phyloP scores from a whole-genome alignment of 1,140 invertebrate genomes.

The Tetraneura akinire region DNA sequence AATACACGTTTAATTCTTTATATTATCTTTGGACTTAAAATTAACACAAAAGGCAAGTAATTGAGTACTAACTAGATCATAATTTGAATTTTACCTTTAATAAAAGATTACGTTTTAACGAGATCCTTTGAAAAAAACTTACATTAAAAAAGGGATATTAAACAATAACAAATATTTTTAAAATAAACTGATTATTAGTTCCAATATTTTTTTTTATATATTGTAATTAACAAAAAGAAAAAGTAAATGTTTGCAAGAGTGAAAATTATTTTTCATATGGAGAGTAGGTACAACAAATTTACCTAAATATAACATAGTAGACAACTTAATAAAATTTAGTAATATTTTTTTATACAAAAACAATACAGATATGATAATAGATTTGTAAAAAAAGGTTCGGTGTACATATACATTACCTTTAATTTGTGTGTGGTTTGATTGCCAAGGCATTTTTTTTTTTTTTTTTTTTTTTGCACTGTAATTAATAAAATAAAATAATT shows the following conservation, averaged over 20 bases:
- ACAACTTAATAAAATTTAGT: conserved; percentile 9
- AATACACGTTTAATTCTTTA: conserved; percentile 25
- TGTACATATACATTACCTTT: conserved; percentile 47
- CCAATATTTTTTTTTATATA: conserved; percentile 36
- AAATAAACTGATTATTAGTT: conserved; percentile 33
- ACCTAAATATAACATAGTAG: conserved; percentile 39
- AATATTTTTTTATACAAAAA: conserved; percentile 33
- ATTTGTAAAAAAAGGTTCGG: conserved; percentile 9
- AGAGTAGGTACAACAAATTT: conserved; percentile 35
- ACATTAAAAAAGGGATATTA: conserved; percentile 8
- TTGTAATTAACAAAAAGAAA: conserved; percentile 11
- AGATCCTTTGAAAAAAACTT: conserved; percentile 37
- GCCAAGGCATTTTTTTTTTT: conserved; percentile 33
- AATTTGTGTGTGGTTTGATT: conserved; percentile 37
- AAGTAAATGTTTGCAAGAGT: background rate
- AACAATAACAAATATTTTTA: conserved; percentile 35
- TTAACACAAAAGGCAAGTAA: conserved; percentile 46
- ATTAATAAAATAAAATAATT: conserved; percentile 26
- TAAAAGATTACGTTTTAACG: conserved; percentile 33
- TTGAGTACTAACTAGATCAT: conserved; percentile 14
- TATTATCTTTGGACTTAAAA: conserved; percentile 47
- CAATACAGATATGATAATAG: conserved; percentile 40
- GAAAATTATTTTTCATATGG: conserved; percentile 17
- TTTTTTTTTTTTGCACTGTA: conserved; percentile 28
- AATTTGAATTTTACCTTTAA: conserved; percentile 26